Conservation (phyloP, 1,140 invertebrate genomes). For the Scaptodrosophila lebanonensis region DNA sequence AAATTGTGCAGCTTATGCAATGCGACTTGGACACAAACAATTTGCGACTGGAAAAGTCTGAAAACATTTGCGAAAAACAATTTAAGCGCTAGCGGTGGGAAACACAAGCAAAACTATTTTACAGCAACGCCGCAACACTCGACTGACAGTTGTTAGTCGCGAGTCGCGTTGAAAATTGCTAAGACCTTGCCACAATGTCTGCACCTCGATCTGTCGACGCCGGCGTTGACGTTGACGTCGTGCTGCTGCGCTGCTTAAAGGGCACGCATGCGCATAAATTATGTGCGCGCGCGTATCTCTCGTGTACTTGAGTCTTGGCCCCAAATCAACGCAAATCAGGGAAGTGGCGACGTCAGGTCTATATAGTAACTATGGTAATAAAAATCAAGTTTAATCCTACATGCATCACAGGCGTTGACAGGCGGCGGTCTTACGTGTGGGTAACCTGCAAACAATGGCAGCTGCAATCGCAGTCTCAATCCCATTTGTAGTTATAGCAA, state of each 20-base stretch:
- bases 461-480: conserved; percentile 14
- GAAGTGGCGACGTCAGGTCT: conserved; percentile 30
- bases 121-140: neutral
- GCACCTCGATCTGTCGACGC: neutral
- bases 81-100: no score
- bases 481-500: neutral
- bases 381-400: conserved; percentile 76
- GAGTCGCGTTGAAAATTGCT: neutral
- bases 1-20: no score
- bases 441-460: conserved; percentile 42
- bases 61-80: no score
- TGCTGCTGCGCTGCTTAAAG: conserved; percentile 33
- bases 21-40: no score
- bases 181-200: conserved; percentile 12
- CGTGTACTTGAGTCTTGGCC: conserved; percentile 50
- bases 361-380: conserved; percentile 72
- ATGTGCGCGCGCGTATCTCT: conserved; percentile 36
- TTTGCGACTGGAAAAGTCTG: no score
- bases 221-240: neutral
- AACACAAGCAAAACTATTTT: neutral
- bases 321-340: conserved; percentile 61
- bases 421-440: conserved; percentile 43
- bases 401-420: conserved; percentile 67
- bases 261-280: conserved; percentile 62
- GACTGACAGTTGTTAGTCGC: neutral